These are phyloP conservation scores for Epinotia nisella DNA, from an alignment of 2,888 invertebrate genomes.

Conservation along the genomic window DNA sequence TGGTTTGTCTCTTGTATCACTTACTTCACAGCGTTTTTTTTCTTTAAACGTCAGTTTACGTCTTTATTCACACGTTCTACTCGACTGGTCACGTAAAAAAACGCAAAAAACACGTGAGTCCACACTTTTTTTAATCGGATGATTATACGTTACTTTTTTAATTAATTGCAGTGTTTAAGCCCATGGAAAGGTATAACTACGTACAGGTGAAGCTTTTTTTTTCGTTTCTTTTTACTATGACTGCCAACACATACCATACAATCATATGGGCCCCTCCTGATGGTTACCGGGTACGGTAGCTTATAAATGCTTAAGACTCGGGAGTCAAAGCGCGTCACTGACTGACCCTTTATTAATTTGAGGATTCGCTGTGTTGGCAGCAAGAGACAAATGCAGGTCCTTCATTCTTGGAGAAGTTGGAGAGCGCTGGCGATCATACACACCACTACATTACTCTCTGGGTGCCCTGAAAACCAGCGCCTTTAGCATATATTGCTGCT, in stretches of 20 bases:
- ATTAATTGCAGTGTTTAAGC: constrained; percentile 42
- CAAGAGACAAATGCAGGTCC: not conserved
- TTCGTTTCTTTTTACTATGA: no score
- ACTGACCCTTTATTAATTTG: not conserved
- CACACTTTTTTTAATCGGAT: constrained; percentile 34
- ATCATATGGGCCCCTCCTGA: no score
- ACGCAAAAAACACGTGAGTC: constrained; percentile 22
- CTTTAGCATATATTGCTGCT: no score
- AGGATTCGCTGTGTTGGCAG: not conserved
- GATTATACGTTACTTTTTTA: constrained; percentile 40
- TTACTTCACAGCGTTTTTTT: not conserved
- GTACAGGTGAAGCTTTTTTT: no score
- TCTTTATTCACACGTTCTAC: constrained; percentile 24
- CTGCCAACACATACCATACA: no score
- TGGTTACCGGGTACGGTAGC: no score
- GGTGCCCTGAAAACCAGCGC: no score
- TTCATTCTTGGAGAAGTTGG: no score
- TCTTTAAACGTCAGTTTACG: constrained; percentile 16
- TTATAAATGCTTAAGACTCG: no score
- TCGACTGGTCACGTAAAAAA: constrained; percentile 29
- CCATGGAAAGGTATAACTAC: constrained; percentile 32
- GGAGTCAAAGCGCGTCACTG: no score
- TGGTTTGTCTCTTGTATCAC: not conserved
- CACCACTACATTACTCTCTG: no score
- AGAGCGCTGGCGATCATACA: no score